These are phyloP conservation scores for Xyrauchen texanus DNA, from an alignment of 2,113 vertebrate species.

Conservation along the genomic window DNA sequence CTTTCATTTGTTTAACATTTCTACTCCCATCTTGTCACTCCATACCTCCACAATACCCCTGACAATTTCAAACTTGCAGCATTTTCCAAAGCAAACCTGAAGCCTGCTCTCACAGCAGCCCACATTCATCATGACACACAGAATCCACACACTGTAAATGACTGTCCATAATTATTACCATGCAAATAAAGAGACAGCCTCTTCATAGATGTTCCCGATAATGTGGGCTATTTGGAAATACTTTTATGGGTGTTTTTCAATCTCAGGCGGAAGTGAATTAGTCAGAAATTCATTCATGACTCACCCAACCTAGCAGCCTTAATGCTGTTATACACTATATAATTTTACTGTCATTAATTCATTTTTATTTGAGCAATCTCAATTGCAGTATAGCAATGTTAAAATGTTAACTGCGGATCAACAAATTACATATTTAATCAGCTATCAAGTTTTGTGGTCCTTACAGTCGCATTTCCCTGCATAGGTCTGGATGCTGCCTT, in stretches of 20 bases:
- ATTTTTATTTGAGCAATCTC: neutral
- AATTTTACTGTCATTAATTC: conserved; percentile 24
- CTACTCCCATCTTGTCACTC: conserved; percentile 64
- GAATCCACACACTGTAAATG: conserved; percentile 18
- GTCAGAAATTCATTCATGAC: conserved; percentile 26
- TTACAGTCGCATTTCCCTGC: conserved; percentile 69
- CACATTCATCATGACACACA: conserved; percentile 31
- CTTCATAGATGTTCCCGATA: conserved; percentile 17
- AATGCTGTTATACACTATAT: conserved; percentile 15
- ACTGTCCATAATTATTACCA: conserved; percentile 28
- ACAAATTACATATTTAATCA: neutral
- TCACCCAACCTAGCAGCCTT: conserved; percentile 6
- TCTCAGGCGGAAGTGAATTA: conserved; percentile 32
- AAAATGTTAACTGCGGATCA: neutral
- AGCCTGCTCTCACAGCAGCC: conserved; percentile 38
- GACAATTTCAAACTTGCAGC: conserved; percentile 61
- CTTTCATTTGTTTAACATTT: conserved; percentile 52
- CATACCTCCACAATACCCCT: conserved; percentile 59
- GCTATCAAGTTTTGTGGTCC: conserved; percentile 43
- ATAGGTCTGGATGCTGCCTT: conserved; percentile 86
- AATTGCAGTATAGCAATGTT: neutral
- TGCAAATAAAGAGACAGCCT: conserved; percentile 26
- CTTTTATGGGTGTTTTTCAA: conserved; percentile 39
- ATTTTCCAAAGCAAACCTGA: conserved; percentile 49
- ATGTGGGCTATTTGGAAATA: conserved; percentile 31